Evolutionary conservation across 2,113 vertebrate genomes (phyloP).

Genomic region (Agapornis roseicollis): DNA sequence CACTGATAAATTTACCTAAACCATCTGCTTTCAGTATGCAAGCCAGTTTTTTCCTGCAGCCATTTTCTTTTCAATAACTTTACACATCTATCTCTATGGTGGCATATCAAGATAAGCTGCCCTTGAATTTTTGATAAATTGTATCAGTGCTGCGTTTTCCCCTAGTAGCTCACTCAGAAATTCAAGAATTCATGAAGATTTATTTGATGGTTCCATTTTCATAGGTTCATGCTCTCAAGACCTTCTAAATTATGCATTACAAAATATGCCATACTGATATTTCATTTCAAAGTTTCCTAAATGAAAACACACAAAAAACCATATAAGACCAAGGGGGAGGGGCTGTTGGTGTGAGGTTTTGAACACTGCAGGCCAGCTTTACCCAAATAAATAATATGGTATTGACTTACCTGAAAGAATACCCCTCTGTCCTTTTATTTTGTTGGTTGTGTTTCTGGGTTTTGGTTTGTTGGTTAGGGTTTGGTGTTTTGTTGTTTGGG

Average conservation of each 20-base stretch:
- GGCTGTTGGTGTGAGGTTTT: not conserved
- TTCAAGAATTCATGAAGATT: not conserved
- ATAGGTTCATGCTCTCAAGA: not conserved
- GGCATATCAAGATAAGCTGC: not conserved
- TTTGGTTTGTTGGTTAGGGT: not conserved
- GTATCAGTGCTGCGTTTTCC: not conserved
- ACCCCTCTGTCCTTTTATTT: not conserved
- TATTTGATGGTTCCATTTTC: not conserved
- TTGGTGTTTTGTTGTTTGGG: not conserved
- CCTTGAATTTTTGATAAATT: constrained; percentile 41
- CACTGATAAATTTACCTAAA: constrained; percentile 17
- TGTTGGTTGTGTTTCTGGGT: not conserved
- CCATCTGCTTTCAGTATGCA: not conserved
- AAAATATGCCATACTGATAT: not conserved
- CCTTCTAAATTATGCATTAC: constrained; percentile 9
- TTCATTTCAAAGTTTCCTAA: not conserved
- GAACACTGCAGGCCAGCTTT: not conserved
- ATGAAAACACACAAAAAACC: not conserved
- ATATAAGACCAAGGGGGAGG: rapidly evolving
- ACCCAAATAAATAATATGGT: not conserved
- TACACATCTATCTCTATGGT: not conserved
- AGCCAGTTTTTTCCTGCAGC: constrained; percentile 19
- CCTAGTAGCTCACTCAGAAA: not conserved
- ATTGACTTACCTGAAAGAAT: not conserved
- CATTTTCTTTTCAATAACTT: constrained; percentile 22